These are phyloP conservation scores for Tamias sibiricus DNA, from an alignment of 2,113 vertebrate species.

Conservation along the genomic window DNA sequence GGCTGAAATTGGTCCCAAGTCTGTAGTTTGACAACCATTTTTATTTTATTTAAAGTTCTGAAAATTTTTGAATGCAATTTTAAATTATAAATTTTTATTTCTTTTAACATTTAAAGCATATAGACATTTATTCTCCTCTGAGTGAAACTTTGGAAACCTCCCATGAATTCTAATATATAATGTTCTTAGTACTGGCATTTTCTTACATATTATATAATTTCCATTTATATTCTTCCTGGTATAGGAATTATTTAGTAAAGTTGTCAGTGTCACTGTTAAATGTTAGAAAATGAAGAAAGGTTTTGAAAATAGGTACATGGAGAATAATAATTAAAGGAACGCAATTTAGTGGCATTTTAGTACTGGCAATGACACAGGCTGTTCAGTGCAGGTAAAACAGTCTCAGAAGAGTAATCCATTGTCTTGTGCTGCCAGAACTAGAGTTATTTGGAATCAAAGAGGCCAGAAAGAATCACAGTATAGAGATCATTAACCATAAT, in stretches of 20 bases:
- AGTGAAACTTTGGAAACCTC: background rate
- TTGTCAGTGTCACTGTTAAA: background rate
- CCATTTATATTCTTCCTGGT: background rate
- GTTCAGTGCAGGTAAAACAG: background rate
- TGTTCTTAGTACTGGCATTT: constrained; percentile 10
- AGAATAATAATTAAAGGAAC: constrained; percentile 17
- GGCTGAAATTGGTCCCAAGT: background rate
- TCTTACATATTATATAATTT: background rate
- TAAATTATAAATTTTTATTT: background rate
- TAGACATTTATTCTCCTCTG: background rate
- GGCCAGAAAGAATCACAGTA: background rate
- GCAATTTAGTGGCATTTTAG: background rate
- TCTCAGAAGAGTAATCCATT: background rate
- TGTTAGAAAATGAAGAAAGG: background rate
- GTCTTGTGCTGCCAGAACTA: background rate
- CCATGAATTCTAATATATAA: background rate
- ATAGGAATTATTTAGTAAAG: constrained; percentile 23
- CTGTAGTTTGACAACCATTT: background rate
- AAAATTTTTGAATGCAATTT: constrained; percentile 8
- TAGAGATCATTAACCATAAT: background rate
- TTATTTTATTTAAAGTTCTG: background rate
- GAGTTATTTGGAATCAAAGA: background rate
- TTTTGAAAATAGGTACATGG: constrained; percentile 13
- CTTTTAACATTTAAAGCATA: background rate
- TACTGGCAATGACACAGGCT: background rate